phyloP scores from a whole-genome alignment of 2,113 vertebrate species.

The Pycnonotus jocosus region DNA sequence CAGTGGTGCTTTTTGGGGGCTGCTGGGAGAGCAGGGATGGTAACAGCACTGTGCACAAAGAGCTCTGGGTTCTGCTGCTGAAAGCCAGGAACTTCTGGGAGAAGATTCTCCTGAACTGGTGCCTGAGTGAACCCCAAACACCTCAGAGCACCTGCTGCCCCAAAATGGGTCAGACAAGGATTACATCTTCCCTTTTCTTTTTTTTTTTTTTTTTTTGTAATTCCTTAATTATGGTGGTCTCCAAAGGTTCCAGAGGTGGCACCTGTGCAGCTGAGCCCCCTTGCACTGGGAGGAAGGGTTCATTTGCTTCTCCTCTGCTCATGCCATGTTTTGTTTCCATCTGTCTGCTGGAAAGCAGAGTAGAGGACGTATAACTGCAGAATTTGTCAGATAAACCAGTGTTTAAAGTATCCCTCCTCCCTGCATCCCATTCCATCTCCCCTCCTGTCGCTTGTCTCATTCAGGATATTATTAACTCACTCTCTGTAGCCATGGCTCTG shows the following conservation, averaged over 20 bases:
- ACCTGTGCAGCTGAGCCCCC: background rate
- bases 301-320: background rate
- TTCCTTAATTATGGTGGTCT: background rate
- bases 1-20: accelerated
- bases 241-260: background rate
- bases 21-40: background rate
- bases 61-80: background rate
- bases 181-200: background rate
- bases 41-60: background rate
- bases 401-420: background rate
- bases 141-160: background rate
- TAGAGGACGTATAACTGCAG: background rate
- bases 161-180: background rate
- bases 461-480: background rate
- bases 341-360: background rate
- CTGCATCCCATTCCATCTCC: background rate
- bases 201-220: background rate
- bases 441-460: background rate
- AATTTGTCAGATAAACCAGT: background rate
- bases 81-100: background rate
- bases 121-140: background rate
- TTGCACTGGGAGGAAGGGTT: background rate
- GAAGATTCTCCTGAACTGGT: background rate
- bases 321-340: background rate
- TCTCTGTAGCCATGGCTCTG: background rate